Evolutionary conservation across 2,113 vertebrate genomes (phyloP), one percentile per base, ranked within the genome.

Genomic region (Nymphicus hollandicus): DNA sequence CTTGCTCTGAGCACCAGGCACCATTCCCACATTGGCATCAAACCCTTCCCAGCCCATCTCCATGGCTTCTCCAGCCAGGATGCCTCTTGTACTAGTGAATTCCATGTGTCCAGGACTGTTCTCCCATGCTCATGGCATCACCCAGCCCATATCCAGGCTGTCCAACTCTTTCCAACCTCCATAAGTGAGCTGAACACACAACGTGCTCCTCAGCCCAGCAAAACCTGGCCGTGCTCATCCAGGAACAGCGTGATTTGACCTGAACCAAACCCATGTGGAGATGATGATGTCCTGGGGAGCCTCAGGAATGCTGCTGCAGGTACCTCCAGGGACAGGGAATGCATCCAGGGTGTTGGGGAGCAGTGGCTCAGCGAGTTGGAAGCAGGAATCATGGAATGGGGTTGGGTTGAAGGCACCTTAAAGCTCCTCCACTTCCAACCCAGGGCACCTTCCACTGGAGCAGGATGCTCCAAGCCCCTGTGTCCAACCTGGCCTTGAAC

Each of bases 351-450:
- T 22, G 11, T 5, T 3, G 2, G 17, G 31, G 66, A 33, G 2
- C 5, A 0, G 49, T 9, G 18, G 64, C 43, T 33, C 33, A 4
- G 50, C 0, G 2, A 52, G 33, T 5, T 46, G 65, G 58, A 50
- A 58, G 44, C 55, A 25, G 33, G 28, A n/a, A 23, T 15, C 33
- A 58, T 58, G 56, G 56, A n/a, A 23, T 15, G 33, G 22, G 33
- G 33, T 10, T 58, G 63, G 41, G 41, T 44, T 11, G 63, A 65
- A 23, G 39, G 63, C 28, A 33, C 63, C 41, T 43, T 31, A 44
- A 65, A 31, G 63, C 29, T 31, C 41, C 29, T 44, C 18, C 18
- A 11, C 20, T 29, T 43, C 28, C 63, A 65, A 14, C 19, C 29
- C 37, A 41, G 63, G 63, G 31, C 63, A 31, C 19, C 63, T 65